phyloP scores from a whole-genome alignment of 1,140 invertebrate species.

The Drosophila grimshawi region DNA sequence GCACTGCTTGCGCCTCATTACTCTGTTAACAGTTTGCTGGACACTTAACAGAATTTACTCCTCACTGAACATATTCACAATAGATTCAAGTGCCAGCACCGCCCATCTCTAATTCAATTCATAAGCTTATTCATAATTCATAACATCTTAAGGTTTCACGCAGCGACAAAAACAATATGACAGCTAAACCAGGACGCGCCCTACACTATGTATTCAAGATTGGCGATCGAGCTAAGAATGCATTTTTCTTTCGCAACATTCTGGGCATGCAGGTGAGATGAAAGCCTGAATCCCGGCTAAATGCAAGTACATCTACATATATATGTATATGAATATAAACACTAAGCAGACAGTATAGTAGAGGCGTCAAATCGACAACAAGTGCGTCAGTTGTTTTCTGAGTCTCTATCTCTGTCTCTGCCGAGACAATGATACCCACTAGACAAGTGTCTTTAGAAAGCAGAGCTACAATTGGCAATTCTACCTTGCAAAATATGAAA shows the following conservation, averaged over 20 bases:
- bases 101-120: slow-evolving; percentile 1
- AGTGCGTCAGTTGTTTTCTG: no score
- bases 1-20: not conserved
- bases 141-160: not conserved
- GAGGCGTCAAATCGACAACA: no score
- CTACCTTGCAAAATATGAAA: no score
- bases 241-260: slow-evolving; percentile 94
- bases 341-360: no score
- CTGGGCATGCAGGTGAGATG: slow-evolving; percentile 96
- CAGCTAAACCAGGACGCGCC: slow-evolving; percentile 86
- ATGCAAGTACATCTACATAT: no score
- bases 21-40: not conserved
- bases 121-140: slow-evolving; percentile 18
- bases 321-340: not conserved
- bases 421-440: no score
- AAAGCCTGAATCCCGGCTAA: not conserved
- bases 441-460: no score
- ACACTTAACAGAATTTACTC: slow-evolving; percentile 13
- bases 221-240: slow-evolving; percentile 92
- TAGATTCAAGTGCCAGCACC: not conserved
- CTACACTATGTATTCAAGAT: slow-evolving; percentile 99
- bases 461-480: no score
- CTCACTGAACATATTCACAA: not conserved
- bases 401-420: no score
- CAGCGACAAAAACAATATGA: slow-evolving; percentile 37